Evolutionary conservation across 2,888 invertebrate genomes (phyloP), one percentile per base, ranked within the genome.

Genomic region (Trachelus stipa): DNA sequence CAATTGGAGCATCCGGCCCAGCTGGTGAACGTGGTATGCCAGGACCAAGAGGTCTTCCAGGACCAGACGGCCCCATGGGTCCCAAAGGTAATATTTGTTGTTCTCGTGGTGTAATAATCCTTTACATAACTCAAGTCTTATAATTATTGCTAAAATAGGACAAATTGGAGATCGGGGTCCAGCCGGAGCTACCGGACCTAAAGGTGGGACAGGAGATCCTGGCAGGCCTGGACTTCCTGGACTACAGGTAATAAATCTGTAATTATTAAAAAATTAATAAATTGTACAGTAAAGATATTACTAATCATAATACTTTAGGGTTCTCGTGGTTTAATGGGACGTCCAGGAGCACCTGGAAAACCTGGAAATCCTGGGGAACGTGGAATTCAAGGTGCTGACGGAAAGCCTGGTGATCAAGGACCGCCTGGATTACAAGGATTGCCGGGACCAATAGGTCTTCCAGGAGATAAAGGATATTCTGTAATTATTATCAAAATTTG

Each of bases 391-490:
- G 97, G 97, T 12, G 95, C 96, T 78, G 97, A 97, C 91, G 97
- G 97, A 11, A 96, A 96, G 88, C 94, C 96, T 23, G 98, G 98
- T 34, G 97, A 97, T 87, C 95, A 95, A 86, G 97, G 97, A 73
- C 92, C 94, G 23, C 95, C 95, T 88, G 97, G 97, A 30, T 92
- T 96, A 33, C 95, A 96, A 92, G 98, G 98, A 56, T 92, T 96
- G 31, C 96, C 96, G 73, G 97, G 97, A 74, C 93, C 95, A 3
- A 93, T 96, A 86, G 97, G 97, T 74, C 93, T 94, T 33, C 94
- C 95, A n/a, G 97, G 97, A 81, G 96, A 96, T 87, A 94, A 95
- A 89, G 96, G 96, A 83, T 92, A 95, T 84, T 93, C 94, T 83
- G 96, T 95, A 92, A 92, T 91, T 87, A 77, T 73, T 33, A 23